These are phyloP conservation scores for Ditylenchus weischeri DNA, from an alignment of 2,888 invertebrate genomes.

Conservation along the genomic window DNA sequence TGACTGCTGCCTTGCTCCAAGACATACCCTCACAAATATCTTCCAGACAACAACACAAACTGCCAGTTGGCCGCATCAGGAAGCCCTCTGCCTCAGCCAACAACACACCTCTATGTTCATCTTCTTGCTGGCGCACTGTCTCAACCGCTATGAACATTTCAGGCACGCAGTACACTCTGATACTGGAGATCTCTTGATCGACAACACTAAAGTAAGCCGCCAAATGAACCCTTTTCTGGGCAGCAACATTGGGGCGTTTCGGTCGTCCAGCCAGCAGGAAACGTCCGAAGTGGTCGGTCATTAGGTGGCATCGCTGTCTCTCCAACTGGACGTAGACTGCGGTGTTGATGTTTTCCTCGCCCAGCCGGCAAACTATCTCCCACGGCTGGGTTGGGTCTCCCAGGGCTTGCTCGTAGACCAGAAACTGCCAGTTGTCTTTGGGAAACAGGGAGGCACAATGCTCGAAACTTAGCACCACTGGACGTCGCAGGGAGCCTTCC, in stretches of 20 bases:
- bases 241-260: constrained; percentile 54
- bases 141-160: constrained; percentile 87
- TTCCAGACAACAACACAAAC: constrained; percentile 81
- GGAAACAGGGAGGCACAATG: constrained; percentile 78
- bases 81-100: constrained; percentile 84
- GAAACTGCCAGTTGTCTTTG: constrained; percentile 77
- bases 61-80: constrained; percentile 82
- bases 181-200: constrained; percentile 59
- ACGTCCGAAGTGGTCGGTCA: constrained; percentile 82
- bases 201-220: constrained; percentile 67
- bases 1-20: constrained; percentile 16
- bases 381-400: constrained; percentile 27
- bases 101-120: constrained; percentile 74
- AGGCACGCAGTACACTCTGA: constrained; percentile 86
- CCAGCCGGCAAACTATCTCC: constrained; percentile 33
- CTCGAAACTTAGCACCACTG: constrained; percentile 78
- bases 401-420: constrained; percentile 63
- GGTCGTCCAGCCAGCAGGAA: constrained; percentile 88
- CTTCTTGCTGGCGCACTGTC: constrained; percentile 66
- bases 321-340: constrained; percentile 91
- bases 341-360: constrained; percentile 76
- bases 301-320: constrained; percentile 76
- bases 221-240: constrained; percentile 75
- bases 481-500: constrained; percentile 70
- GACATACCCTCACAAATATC: constrained; percentile 61